Percentiles rank a stretch among this genome's conserved stretches.
These are phyloP conservation scores for Diacarnus erythraeanus DNA, from an alignment of 37 sponge, comb jelly and placozoan genomes.

Conservation along the genomic window DNA sequence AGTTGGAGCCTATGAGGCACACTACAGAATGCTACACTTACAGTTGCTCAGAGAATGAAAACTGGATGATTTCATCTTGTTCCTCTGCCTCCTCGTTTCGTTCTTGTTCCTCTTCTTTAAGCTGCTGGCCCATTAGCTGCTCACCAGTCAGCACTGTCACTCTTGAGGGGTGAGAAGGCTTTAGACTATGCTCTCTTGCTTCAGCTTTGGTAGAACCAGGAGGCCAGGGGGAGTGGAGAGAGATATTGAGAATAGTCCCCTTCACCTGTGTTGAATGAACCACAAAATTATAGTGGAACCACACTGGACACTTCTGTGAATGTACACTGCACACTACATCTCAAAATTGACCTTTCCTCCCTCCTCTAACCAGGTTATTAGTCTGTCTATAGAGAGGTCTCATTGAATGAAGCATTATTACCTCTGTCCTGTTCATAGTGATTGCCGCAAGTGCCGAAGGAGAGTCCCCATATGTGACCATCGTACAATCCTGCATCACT, in stretches of 20 bases:
- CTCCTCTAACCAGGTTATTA: no score
- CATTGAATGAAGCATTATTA: constrained; percentile 18
- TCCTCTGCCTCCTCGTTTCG: background rate
- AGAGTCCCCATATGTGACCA: constrained; percentile 65
- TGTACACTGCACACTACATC: no score
- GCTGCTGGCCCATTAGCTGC: background rate
- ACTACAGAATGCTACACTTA: no score
- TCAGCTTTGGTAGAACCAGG: background rate
- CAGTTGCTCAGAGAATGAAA: background rate
- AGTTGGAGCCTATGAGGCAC: no score
- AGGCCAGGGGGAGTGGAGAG: constrained; percentile 25
- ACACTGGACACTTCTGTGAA: no score
- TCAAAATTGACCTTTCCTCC: no score
- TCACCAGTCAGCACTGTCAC: background rate
- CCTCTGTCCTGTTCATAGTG: constrained; percentile 53
- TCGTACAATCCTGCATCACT: constrained; percentile 22
- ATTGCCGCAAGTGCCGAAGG: constrained; percentile 60
- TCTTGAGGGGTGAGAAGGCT: background rate
- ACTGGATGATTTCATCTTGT: background rate
- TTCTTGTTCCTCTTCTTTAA: background rate
- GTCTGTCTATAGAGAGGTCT: constrained; percentile 4
- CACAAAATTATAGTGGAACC: background rate
- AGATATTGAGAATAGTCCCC: constrained; percentile 21
- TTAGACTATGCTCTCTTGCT: no score
- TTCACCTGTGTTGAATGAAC: constrained; percentile 9